These are phyloP conservation scores for Lepidochrysops patricia DNA, from an alignment of 2,888 invertebrate species.

Conservation along the genomic window DNA sequence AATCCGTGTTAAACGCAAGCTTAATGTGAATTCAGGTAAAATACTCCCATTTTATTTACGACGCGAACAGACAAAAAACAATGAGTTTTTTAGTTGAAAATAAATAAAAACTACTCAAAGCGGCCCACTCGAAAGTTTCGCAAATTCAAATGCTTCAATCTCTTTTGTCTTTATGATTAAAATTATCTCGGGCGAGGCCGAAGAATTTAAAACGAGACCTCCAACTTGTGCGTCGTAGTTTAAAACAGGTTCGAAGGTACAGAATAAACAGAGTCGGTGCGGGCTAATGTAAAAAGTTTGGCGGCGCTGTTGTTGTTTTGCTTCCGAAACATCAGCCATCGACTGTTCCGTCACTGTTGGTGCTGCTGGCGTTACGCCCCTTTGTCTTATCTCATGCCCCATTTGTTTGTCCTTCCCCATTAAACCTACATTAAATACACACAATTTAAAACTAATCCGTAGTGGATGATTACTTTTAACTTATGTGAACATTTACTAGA, in stretches of 20 bases:
- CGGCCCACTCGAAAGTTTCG: constrained; percentile 42
- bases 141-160: constrained; percentile 41
- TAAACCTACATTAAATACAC: not conserved
- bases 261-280: constrained; percentile 54
- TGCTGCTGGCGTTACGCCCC: constrained; percentile 21
- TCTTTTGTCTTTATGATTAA: constrained; percentile 66
- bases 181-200: constrained; percentile 47
- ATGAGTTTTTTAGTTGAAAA: not conserved
- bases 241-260: constrained; percentile 49
- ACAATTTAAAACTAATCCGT: not conserved
- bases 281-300: constrained; percentile 66
- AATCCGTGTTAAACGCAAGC: not conserved
- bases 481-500: too few relatives aligned
- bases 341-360: constrained; percentile 33
- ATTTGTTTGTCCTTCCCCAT: constrained; percentile 22
- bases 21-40: not conserved
- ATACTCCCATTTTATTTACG: not conserved
- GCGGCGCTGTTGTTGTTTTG: constrained; percentile 44
- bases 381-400: constrained; percentile 20
- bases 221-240: constrained; percentile 57
- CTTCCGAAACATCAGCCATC: constrained; percentile 52
- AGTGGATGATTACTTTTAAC: too few relatives aligned
- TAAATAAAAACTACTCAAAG: constrained; percentile 44
- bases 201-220: constrained; percentile 58
- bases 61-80: not conserved